Base-by-base conservation (phyloP, 2,113 vertebrate genomes). In the Trematocara nigrifrons region DNA sequence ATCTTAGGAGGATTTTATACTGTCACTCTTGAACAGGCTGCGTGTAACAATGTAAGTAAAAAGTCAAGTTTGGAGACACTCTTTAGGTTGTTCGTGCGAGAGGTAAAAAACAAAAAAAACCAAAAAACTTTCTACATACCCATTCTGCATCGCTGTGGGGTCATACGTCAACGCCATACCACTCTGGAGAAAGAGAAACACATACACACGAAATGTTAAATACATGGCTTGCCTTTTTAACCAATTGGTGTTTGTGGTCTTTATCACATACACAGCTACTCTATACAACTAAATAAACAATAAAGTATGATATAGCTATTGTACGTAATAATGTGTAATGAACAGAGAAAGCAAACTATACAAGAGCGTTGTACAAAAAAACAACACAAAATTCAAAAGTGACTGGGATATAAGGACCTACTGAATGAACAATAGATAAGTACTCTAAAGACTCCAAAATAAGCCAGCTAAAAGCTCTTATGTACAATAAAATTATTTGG, bases 81-180 rank as follows among this genome's bases (percentile, higher is more conserved):
- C 26, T 80, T 49, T 4, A 56, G 53, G 79, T 54, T 87, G 29
- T 38, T 80, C 86, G 45, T 80, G 16, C 8, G 47, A 69, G 29
- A 77, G 59, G 0, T 7, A 74, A 47, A 74, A 2, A 8, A 40
- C 33, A 74, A 2, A 8, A 40, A 59, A 4, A 22, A 31, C n/a
- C n/a, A 2, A 18, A 45, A 66, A 56, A 9, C 5, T 15, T 29
- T 69, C 16, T 51, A 89, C 97, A 96, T 97, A 99, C 98, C 98
- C 99, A 80, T 99, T 99, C 96, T 99, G 99, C 96, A 99, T 97
- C 86, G 97, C 97, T 84, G 98, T 96, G 82, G 98, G 99, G 92
- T 99, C 99, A 8, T 99, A 99, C 74, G 99, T 98, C 96, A 99
- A 94, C 29, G 99, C 96, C 98, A 99, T 99, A 91, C 98, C 97